Base-by-base conservation (phyloP, 92 coral and sea anemone genomes). In the Umimayanthus chanpuru region DNA sequence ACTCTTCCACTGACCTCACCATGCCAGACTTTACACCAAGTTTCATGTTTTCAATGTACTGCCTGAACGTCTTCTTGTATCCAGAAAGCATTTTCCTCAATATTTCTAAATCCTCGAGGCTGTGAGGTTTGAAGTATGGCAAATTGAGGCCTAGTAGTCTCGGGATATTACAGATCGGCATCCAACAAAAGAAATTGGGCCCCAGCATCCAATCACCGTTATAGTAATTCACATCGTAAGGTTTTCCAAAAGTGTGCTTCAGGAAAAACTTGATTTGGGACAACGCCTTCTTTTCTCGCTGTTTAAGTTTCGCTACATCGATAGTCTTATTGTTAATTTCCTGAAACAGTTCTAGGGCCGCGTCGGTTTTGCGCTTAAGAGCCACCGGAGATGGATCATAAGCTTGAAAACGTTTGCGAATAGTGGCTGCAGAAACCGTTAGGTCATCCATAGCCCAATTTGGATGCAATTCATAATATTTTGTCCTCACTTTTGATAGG, bases 181-280 rank as follows among this genome's bases (percentile, higher is more conserved):
- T 95, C 94, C 94, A 92, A 15, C 98, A 95, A 89, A 95, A 95
- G 65, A 95, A 93, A 81, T 95, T 95, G 1, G 98, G 98, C 20
- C 98, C 98, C 71, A 95, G n/a, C 94, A 95, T 91, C 98, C 98
- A 95, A 8, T 92, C 98, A 2, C 91, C 98, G 0, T 87, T 86
- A 81, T 95, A 95, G 70, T 95, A 95, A 67, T 93, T 89, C 3
- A 87, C 85, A 30, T 90, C 98, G 67, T 93, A 95, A 0, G 96
- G 94, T 41, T 90, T 90, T 2, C 98, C 98, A 84, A 95, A 95
- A 41, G 73, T 89, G 78, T 91, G 94, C 64, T 89, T 88, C 50
- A 95, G 92, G 74, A 89, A 95, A 67, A 95, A 93, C 61, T 90
- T 93, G 4, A 92, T 83, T 82, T 95, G 98, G 16, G 98, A 90